Conservation (phyloP, 2,113 vertebrate genomes). For the Ailurus styani region DNA sequence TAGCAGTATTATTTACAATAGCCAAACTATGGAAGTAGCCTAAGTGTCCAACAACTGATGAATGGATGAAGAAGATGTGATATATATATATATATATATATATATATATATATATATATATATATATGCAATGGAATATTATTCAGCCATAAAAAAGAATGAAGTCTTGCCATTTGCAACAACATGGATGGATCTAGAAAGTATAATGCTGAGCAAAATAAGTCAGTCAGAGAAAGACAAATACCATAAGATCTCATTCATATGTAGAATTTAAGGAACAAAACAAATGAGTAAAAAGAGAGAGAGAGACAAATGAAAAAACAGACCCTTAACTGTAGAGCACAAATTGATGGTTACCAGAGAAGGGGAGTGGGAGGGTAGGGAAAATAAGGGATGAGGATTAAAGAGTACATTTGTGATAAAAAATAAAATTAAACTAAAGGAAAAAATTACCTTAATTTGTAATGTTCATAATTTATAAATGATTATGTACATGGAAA, state of each 20-base stretch:
- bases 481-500: background rate
- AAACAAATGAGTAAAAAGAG: background rate
- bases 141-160: no score
- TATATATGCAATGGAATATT: no score
- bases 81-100: no score
- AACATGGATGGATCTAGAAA: no score
- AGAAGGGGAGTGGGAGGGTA: background rate
- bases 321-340: background rate
- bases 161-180: no score
- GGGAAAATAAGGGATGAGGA: background rate
- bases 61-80: no score
- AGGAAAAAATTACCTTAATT: background rate
- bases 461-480: background rate
- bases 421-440: background rate
- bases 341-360: background rate
- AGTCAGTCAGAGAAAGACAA: no score
- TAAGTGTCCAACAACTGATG: background rate
- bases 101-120: no score
- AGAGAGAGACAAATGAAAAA: no score
- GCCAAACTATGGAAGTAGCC: background rate
- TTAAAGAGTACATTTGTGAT: background rate
- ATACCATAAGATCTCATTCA: no score
- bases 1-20: background rate
- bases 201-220: no score
- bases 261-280: no score